Evolutionary conservation across 2,113 vertebrate species (phyloP).

Genomic region (Speoplatyrhinus poulsoni): DNA sequence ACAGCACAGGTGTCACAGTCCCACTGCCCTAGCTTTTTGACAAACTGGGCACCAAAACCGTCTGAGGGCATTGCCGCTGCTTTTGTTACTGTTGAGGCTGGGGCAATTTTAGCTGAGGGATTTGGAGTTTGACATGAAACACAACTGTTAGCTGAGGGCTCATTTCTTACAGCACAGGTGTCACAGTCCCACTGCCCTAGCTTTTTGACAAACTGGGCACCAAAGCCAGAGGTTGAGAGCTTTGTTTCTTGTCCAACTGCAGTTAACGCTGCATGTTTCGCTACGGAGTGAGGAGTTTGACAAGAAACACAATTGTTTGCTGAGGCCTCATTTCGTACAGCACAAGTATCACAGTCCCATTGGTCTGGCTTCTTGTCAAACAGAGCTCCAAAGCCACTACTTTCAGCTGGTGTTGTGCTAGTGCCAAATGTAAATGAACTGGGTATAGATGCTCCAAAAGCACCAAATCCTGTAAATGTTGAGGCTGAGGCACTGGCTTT

Average conservation of each 20-base stretch:
- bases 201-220: slow-evolving; percentile 71
- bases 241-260: slow-evolving; percentile 15
- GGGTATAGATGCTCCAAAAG: slow-evolving; percentile 59
- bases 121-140: slow-evolving; percentile 66
- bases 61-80: slow-evolving; percentile 2
- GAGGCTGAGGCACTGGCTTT: slow-evolving; percentile 45
- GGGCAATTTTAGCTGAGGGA: slow-evolving; percentile 31
- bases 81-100: not conserved
- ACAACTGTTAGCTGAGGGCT: slow-evolving; percentile 65
- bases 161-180: slow-evolving; percentile 72
- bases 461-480: slow-evolving; percentile 66
- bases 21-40: slow-evolving; percentile 79
- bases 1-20: slow-evolving; percentile 78
- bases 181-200: slow-evolving; percentile 76
- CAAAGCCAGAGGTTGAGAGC: slow-evolving; percentile 40
- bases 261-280: slow-evolving; percentile 14
- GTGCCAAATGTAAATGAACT: slow-evolving; percentile 78
- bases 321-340: slow-evolving; percentile 71
- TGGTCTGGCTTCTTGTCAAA: slow-evolving; percentile 73
- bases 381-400: slow-evolving; percentile 61
- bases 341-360: slow-evolving; percentile 81
- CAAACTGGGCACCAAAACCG: slow-evolving; percentile 39
- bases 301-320: slow-evolving; percentile 79
- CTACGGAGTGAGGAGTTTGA: slow-evolving; percentile 46
- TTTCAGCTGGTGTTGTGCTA: slow-evolving; percentile 42